phyloP scores from a whole-genome alignment of 2,888 invertebrate genomes.

The Hypomecis punctinalis region DNA sequence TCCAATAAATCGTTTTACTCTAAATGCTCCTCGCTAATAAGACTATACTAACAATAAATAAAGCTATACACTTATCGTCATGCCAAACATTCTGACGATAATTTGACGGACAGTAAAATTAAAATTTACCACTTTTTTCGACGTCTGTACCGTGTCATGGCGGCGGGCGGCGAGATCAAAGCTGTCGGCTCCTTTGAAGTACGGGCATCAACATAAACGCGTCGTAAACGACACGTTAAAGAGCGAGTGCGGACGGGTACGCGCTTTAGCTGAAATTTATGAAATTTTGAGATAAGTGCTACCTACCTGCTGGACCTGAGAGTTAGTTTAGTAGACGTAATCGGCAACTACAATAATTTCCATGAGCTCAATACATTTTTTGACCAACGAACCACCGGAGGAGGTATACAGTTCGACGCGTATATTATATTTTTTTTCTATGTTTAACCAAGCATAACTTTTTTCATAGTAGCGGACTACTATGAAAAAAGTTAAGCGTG shows the following conservation, averaged over 20 bases:
- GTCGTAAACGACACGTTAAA: conserved; percentile 64
- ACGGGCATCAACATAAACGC: conserved; percentile 59
- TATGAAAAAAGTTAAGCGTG: no score
- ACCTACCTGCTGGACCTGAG: background rate
- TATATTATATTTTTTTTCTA: no score
- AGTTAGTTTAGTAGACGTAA: no score
- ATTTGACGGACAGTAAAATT: conserved; percentile 52
- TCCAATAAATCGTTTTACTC: no score
- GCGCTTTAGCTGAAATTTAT: conserved; percentile 33
- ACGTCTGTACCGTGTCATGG: conserved; percentile 57
- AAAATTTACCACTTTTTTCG: conserved; percentile 52
- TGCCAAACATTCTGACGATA: conserved; percentile 39
- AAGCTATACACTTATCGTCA: conserved; percentile 3
- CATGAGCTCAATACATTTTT: no score
- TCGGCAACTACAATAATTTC: no score
- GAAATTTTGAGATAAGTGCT: conserved; percentile 11
- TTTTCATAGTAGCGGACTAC: no score
- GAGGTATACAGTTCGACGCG: no score
- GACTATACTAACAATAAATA: conserved; percentile 10
- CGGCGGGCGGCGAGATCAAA: conserved; percentile 68
- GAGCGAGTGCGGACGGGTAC: conserved; percentile 48
- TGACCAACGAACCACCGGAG: no score
- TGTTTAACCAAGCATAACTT: no score
- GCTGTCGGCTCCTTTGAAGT: conserved; percentile 67
- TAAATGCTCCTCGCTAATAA: background rate